Base-by-base conservation (phyloP, 2,888 invertebrate species). In the Phania funesta region DNA sequence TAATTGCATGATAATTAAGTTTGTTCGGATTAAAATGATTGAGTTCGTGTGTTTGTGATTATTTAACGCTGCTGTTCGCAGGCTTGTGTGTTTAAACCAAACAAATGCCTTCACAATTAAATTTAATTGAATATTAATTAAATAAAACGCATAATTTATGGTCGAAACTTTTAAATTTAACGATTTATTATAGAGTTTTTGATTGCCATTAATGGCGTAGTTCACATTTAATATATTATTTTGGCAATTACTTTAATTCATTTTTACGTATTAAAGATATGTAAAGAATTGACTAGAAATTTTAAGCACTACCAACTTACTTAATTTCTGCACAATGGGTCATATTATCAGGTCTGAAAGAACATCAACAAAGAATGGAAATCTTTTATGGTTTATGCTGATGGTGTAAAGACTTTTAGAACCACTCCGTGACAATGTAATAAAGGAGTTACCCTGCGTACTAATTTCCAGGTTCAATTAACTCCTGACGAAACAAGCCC, bases 121-220 rank as follows among this genome's bases (percentile, higher is more conserved):
- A 20, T 78, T 74, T 74, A 77, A 82, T 74, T 78, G 56, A 82
- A 78, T 74, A 67, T 65, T 78, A 82, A 74, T 78, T 70, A 82
- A 82, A 78, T 70, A 56, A 68, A 80, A 60, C 48, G 75, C 75
- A 71, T 80, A 76, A 76, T 76, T 80, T 80, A 80, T 80, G 18
- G 52, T 50, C 44, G 67, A 9, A 52, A 68, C 16, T 60, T 68
- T 24, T 18, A 13, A 60, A 60, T 60, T 60, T 62, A 76, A 68
- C 60, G 50, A 68, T 68, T 35, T 52, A 60, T 68, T 68, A 35
- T 50, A 24, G 3, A 18, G 11, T 46, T 24, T 44, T 60, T 62
- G 41, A 62, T n/a, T 35, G 41, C 60, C 68, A 41, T 74, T 44
- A 46, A 35, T 35, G 54, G 54, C 38, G 16, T 44, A 18, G 32